phyloP scores from a whole-genome alignment of 2,888 invertebrate genomes.

The Plagiodera versicolora region DNA sequence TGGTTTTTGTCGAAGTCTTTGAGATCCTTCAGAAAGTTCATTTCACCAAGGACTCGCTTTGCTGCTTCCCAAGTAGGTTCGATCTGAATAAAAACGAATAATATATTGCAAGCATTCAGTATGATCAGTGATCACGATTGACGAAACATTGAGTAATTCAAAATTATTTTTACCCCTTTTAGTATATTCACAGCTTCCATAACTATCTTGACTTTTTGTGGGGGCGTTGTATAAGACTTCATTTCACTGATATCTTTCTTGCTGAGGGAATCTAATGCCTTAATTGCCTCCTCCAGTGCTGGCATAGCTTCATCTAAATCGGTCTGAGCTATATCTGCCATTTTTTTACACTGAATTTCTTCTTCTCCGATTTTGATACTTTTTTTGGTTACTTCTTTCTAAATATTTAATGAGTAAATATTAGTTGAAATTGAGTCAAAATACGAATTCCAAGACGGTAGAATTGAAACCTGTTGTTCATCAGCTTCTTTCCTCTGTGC shows the following conservation, averaged over 20 bases:
- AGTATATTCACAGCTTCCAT: constrained; percentile 89
- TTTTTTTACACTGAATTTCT: constrained; percentile 76
- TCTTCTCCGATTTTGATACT: constrained; percentile 76
- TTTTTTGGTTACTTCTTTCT: constrained; percentile 72
- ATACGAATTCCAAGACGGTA: too few relatives aligned
- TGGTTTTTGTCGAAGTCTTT: constrained; percentile 88
- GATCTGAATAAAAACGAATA: constrained; percentile 50
- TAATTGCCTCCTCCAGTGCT: constrained; percentile 80
- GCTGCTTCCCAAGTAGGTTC: constrained; percentile 88
- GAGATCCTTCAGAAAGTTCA: constrained; percentile 75
- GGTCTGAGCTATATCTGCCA: constrained; percentile 79
- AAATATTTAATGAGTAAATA: too few relatives aligned
- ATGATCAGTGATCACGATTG: too few relatives aligned
- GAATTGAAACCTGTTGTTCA: constrained; percentile 67
- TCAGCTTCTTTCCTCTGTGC: constrained; percentile 81
- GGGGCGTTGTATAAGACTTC: constrained; percentile 86
- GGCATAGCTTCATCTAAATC: constrained; percentile 87
- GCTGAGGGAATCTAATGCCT: constrained; percentile 76
- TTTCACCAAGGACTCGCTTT: constrained; percentile 81
- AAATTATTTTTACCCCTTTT: constrained; percentile 59
- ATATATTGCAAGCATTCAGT: not conserved
- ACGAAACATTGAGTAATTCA: not conserved
- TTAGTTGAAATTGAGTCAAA: too few relatives aligned
- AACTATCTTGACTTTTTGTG: constrained; percentile 84
- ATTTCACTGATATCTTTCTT: constrained; percentile 89